Evolutionary conservation across 2,113 vertebrate species (phyloP).

Genomic region (Etheostoma cragini): DNA sequence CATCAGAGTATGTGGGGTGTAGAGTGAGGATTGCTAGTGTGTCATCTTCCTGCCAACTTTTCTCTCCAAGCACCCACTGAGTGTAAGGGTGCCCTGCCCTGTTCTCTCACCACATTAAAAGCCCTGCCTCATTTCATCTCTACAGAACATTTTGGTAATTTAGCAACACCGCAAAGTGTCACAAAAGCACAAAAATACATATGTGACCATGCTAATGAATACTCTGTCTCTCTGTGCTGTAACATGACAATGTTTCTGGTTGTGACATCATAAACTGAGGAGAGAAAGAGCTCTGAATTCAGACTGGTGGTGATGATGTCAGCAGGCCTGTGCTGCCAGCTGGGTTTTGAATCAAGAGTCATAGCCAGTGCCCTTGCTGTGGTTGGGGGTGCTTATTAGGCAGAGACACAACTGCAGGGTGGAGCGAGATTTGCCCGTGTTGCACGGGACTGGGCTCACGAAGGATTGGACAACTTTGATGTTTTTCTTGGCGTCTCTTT

Average conservation of each 20-base stretch:
- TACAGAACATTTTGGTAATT: conserved; percentile 21
- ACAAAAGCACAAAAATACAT: conserved; percentile 49
- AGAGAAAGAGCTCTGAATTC: conserved; percentile 38
- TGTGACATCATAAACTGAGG: conserved; percentile 47
- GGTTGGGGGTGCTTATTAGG: conserved; percentile 75
- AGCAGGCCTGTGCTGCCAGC: conserved; percentile 65
- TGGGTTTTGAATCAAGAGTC: conserved; percentile 60
- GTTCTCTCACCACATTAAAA: conserved; percentile 52
- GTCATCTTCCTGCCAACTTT: conserved; percentile 65
- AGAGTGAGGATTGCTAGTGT: conserved; percentile 27
- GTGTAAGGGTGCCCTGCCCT: conserved; percentile 28
- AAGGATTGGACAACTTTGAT: conserved; percentile 61
- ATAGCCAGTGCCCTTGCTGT: conserved; percentile 63
- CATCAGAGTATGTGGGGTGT: conserved; percentile 10
- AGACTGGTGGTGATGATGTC: conserved; percentile 67
- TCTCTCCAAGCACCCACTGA: conserved; percentile 33
- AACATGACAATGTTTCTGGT: conserved; percentile 36
- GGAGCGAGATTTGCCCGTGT: conserved; percentile 59
- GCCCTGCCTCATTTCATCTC: conserved; percentile 19
- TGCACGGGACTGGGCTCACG: conserved; percentile 36
- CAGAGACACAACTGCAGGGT: conserved; percentile 72
- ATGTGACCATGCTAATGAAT: conserved; percentile 33
- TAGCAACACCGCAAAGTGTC: conserved; percentile 25
- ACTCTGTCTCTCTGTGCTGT: conserved; percentile 25
- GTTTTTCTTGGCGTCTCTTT: conserved; percentile 73